These are phyloP conservation scores for Ophiodon elongatus DNA, from an alignment of 2,113 vertebrate species.

Conservation along the genomic window DNA sequence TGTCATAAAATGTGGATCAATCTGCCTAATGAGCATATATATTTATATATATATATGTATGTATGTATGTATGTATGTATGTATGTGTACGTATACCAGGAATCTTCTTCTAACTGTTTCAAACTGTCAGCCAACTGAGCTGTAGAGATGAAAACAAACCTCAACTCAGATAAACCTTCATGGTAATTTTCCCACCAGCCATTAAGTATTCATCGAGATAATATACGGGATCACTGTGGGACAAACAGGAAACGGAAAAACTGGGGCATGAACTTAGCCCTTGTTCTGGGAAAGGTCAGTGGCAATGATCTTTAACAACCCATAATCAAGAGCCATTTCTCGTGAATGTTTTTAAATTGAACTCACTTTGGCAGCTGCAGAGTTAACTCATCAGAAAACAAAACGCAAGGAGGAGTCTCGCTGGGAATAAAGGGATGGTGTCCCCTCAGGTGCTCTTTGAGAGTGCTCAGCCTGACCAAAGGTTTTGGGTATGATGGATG, in stretches of 20 bases:
- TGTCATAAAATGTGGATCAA: slow-evolving; percentile 20
- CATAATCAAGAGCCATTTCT: background rate
- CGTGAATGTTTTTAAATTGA: background rate
- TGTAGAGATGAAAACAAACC: background rate
- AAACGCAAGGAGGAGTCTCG: background rate
- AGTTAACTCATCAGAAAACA: background rate
- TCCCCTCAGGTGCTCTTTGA: background rate
- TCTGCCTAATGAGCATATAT: background rate
- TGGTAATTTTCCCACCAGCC: background rate
- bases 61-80: too few species aligned
- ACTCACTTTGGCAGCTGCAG: background rate
- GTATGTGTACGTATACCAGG: background rate
- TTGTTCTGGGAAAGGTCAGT: background rate
- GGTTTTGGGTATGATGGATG: background rate
- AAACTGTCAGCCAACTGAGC: background rate
- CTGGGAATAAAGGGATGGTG: background rate
- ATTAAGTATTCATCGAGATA: background rate
- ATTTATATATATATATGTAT: too few species aligned
- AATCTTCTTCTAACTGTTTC: background rate
- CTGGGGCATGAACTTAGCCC: background rate
- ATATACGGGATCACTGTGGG: background rate
- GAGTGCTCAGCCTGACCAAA: background rate
- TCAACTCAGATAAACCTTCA: background rate
- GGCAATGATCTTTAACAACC: background rate
- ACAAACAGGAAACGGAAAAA: background rate